These are phyloP conservation scores for Argopecten irradians DNA, from an alignment of 1,140 invertebrate species.

Conservation along the genomic window DNA sequence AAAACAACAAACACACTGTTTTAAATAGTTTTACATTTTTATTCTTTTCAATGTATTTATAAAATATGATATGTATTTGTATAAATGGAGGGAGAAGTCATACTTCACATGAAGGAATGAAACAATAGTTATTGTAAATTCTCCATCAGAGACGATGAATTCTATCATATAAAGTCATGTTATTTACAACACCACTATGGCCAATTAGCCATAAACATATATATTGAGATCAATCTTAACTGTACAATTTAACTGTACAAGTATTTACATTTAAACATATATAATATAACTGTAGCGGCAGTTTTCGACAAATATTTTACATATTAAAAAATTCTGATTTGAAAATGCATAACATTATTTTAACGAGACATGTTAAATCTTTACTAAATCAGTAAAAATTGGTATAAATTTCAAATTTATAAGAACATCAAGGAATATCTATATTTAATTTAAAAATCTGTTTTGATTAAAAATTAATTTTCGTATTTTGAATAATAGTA, in stretches of 20 bases:
- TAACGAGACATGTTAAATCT: not conserved
- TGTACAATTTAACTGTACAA: not conserved
- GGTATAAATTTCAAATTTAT: not conserved
- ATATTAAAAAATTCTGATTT: not conserved
- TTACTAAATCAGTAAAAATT: not conserved
- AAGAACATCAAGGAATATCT: not conserved
- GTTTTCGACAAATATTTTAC: not conserved
- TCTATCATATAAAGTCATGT: not conserved
- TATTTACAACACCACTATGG: no score
- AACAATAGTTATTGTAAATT: not conserved
- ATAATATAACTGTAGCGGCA: not conserved
- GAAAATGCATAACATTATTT: not conserved
- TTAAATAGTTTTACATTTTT: not conserved
- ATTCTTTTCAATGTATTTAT: conserved; percentile 12
- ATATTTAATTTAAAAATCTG: not conserved
- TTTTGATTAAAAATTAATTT: not conserved
- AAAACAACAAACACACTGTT: not conserved
- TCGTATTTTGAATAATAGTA: not conserved
- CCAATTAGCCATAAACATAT: not conserved
- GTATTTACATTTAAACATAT: not conserved
- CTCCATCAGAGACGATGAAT: not conserved
- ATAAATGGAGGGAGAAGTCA: not conserved
- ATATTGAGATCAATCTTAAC: not conserved
- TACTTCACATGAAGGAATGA: not conserved
- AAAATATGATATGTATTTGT: conserved; percentile 17